Evolutionary conservation across 2,113 vertebrate genomes (phyloP), one percentile per base, ranked within the genome.

Genomic region (Aphyosemion australe): DNA sequence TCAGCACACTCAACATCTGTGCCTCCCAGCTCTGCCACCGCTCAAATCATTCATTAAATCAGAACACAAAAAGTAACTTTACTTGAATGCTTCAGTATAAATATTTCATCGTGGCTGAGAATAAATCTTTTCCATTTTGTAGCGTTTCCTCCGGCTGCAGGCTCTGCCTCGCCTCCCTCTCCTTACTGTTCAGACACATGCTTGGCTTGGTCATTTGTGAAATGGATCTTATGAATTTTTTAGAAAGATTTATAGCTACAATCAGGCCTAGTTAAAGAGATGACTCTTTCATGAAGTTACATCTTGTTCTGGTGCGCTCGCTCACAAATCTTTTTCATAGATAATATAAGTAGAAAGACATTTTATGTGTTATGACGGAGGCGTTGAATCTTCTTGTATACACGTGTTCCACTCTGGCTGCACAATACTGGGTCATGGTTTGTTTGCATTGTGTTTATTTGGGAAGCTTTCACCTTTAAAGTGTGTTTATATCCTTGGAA

Each of bases 11-110:
- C 73, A 91, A 88, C 93, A 93, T 95, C 93, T 92, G 84, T 94
- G 94, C 93, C 94, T 93, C 91, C 82, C 90, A 90, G 87, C 82
- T 61, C 78, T 63, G 86, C 91, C 92, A 90, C 89, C 87, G 93
- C 85, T 87, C 89, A 95, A 95, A 95, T 93, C 93, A 95, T 95
- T 98, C 96, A 97, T 98, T 98, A 98, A 98, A 98, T 98, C 97
- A 98, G 94, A 96, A 98, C 97, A 99, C 91, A 96, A 95, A 98
- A 98, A 98, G 94, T 93, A 98, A 97, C 96, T 97, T 98, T 97
- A 97, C 95, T 96, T 96, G 95, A 97, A 98, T 94, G 95, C 94
- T 86, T 92, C 88, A 64, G 65, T 92, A 96, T 96, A 78, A 96
- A 98, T 98, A 95, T 98, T 99, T 99, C 90, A 98, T 96, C 81